Conservation (phyloP, 1,140 invertebrate genomes). For the Formica selysi region DNA sequence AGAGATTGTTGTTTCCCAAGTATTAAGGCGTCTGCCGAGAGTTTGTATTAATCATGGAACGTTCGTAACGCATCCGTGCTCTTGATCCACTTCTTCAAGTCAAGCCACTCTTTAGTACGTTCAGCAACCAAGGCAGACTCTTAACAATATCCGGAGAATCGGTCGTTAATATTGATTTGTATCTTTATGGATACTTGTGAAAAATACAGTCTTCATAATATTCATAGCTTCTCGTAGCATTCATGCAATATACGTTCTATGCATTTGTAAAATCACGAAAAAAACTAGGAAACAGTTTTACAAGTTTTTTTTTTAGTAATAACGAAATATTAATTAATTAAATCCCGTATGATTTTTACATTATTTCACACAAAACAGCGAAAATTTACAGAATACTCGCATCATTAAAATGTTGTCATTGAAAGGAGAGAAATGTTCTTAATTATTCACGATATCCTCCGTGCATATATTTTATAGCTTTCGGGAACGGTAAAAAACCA, state of each 20-base stretch:
- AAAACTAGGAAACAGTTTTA: background rate
- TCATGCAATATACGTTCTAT: too few relatives aligned
- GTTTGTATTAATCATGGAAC: constrained; percentile 39
- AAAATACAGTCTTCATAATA: background rate
- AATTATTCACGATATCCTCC: background rate
- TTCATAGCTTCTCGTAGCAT: too few relatives aligned
- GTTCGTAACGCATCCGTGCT: constrained; percentile 52
- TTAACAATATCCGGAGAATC: background rate
- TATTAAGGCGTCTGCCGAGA: background rate
- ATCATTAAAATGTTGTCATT: background rate
- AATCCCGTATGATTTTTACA: background rate
- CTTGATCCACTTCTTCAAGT: constrained; percentile 45
- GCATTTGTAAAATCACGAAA: background rate
- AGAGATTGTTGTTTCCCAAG: background rate
- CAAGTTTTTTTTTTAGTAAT: background rate
- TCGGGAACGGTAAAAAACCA: background rate
- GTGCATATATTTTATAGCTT: background rate
- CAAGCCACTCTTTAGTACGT: too few relatives aligned
- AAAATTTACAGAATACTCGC: background rate
- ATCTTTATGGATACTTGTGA: background rate
- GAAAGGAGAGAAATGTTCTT: background rate
- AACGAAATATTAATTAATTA: background rate
- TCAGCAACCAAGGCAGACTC: background rate
- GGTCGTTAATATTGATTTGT: background rate
- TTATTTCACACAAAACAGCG: background rate